These are phyloP conservation scores for Rana temporaria DNA, from an alignment of 2,113 vertebrate genomes.

Conservation along the genomic window DNA sequence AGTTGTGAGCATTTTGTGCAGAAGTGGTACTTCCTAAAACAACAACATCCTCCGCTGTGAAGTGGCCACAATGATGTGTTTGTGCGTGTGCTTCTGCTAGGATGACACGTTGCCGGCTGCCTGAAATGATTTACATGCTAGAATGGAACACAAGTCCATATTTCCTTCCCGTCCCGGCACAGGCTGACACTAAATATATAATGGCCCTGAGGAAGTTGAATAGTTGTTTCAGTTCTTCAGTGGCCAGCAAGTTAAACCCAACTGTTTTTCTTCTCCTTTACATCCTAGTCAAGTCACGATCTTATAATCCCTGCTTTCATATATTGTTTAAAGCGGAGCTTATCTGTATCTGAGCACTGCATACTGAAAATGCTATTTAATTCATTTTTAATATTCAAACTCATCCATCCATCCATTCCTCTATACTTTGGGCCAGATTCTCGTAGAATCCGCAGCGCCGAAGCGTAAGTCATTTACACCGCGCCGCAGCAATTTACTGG, in stretches of 20 bases:
- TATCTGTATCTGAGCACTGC: too few species aligned
- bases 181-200: slow-evolving; percentile 19
- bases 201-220: slow-evolving; percentile 15
- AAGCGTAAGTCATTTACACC: too few species aligned
- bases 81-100: slow-evolving; percentile 10
- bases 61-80: not conserved
- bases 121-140: slow-evolving; percentile 20
- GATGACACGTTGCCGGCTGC: slow-evolving; percentile 21
- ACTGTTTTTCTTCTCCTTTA: slow-evolving; percentile 28
- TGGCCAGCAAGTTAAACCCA: not conserved
- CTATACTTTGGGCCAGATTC: too few species aligned
- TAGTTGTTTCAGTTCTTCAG: slow-evolving; percentile 38
- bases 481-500: too few species aligned
- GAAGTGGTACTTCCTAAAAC: not conserved
- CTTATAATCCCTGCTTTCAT: not conserved
- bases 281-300: not conserved
- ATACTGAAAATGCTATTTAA: too few species aligned
- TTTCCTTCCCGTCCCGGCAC: slow-evolving; percentile 45
- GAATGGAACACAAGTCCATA: slow-evolving; percentile 11
- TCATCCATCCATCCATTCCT: too few species aligned
- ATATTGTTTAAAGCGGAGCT: too few species aligned
- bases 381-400: too few species aligned
- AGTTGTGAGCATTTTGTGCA: not conserved
- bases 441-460: too few species aligned
- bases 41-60: not conserved